These are phyloP conservation scores for Carcinoscorpius rotundicauda DNA, from an alignment of 1,140 invertebrate genomes.

Conservation along the genomic window DNA sequence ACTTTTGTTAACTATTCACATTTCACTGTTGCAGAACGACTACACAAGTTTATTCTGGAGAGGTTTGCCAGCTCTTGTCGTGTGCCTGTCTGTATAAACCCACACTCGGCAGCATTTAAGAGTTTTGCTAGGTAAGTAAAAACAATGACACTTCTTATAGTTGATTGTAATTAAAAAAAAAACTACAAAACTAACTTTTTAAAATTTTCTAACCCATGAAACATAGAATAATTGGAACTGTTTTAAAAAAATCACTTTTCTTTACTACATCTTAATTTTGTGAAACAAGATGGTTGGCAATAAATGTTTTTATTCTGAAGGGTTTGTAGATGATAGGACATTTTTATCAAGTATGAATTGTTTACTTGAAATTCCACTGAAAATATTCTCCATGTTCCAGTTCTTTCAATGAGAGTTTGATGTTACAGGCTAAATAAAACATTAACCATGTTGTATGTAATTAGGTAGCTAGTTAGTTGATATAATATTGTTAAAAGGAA, in stretches of 20 bases:
- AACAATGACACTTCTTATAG: background rate
- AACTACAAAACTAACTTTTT: background rate
- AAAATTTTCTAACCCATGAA: background rate
- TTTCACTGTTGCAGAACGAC: constrained; percentile 58
- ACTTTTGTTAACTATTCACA: too few species aligned
- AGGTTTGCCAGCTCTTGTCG: constrained; percentile 76
- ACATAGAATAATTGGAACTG: background rate
- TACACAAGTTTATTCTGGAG: constrained; percentile 96
- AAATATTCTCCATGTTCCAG: too few species aligned
- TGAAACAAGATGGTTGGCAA: background rate
- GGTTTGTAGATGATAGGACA: too few species aligned
- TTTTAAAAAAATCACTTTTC: constrained; percentile 1
- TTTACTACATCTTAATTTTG: background rate
- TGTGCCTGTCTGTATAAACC: constrained; percentile 97
- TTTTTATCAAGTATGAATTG: too few species aligned
- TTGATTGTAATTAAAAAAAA: background rate
- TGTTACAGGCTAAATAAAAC: too few species aligned
- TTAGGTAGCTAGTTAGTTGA: too few species aligned
- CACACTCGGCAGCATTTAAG: constrained; percentile 96
- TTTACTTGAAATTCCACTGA: too few species aligned
- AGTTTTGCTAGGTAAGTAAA: constrained; percentile 93
- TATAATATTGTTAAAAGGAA: too few species aligned
- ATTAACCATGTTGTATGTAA: too few species aligned
- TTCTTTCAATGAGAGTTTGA: too few species aligned
- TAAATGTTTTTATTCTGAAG: background rate